phyloP scores from a whole-genome alignment of 2,888 invertebrate genomes.

The Dasysyrphus albostriatus region DNA sequence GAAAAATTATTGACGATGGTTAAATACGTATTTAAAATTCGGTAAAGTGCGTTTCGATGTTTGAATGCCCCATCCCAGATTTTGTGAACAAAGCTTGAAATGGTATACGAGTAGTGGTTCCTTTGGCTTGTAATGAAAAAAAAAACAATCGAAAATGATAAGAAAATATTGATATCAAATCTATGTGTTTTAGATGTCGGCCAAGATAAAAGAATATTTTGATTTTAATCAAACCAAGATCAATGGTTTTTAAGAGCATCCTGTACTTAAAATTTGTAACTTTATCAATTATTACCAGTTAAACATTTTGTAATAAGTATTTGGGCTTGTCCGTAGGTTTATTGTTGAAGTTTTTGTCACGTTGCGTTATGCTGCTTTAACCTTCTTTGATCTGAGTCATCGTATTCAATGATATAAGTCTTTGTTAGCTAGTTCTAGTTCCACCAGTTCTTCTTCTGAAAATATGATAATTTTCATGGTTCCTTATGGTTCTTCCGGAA shows the following conservation, averaged over 20 bases:
- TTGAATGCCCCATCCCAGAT: neutral
- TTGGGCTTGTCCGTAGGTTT: neutral
- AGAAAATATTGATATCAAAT: slow-evolving; percentile 1
- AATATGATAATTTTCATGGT: no score
- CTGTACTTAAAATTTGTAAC: neutral
- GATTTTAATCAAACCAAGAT: slow-evolving; percentile 4
- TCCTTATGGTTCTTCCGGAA: no score
- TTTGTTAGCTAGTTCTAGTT: no score
- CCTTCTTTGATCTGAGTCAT: no score
- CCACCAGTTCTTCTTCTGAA: no score
- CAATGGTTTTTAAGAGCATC: neutral
- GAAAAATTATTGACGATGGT: slow-evolving; percentile 34
- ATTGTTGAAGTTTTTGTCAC: no score
- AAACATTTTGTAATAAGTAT: slow-evolving; percentile 7
- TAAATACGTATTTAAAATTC: slow-evolving; percentile 56
- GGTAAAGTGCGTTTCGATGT: slow-evolving; percentile 66
- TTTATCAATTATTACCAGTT: neutral
- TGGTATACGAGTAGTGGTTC: neutral
- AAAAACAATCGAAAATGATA: slow-evolving; percentile 2
- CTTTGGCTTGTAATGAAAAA: neutral
- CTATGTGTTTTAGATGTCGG: slow-evolving; percentile 10
- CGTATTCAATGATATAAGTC: no score
- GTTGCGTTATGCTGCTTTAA: no score
- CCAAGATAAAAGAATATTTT: slow-evolving; percentile 16
- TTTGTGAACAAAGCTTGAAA: neutral